Evolutionary conservation across 2,113 vertebrate species (phyloP).

Genomic region (Galemys pyrenaicus): DNA sequence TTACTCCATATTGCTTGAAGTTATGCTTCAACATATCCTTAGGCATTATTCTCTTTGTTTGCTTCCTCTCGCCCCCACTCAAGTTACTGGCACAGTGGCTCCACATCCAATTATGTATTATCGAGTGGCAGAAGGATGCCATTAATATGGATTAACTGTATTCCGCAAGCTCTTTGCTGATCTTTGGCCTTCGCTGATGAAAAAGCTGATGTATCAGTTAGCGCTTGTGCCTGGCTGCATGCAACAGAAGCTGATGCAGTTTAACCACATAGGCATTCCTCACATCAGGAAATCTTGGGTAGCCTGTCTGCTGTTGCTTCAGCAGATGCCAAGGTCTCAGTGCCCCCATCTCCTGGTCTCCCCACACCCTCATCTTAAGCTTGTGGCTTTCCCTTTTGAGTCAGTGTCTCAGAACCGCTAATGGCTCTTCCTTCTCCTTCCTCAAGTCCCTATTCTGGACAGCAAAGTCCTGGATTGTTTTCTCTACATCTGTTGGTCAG

Average conservation of each 20-base stretch:
- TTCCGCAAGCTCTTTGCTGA: conserved; percentile 6
- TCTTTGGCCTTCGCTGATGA: background rate
- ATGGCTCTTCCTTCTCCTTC: background rate
- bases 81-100: background rate
- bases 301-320: too few species aligned
- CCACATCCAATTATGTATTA: background rate
- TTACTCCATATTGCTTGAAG: background rate
- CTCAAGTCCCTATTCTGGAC: background rate
- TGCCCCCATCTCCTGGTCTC: background rate
- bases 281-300: background rate
- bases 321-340: background rate
- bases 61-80: conserved; percentile 20
- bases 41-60: background rate
- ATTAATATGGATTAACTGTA: conserved; percentile 49
- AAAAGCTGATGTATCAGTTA: background rate
- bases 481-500: background rate
- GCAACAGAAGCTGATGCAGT: background rate
- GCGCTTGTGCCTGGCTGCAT: background rate
- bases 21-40: conserved; percentile 9
- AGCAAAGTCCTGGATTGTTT: background rate
- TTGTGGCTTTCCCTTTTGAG: background rate
- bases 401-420: background rate
- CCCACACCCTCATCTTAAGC: background rate
- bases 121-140: background rate
- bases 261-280: background rate